Percentiles rank a stretch among this genome's conserved stretches.
Evolutionary conservation across 2,797 vertebrate genomes (phyloP).

Genomic region (Carduelis carduelis): DNA sequence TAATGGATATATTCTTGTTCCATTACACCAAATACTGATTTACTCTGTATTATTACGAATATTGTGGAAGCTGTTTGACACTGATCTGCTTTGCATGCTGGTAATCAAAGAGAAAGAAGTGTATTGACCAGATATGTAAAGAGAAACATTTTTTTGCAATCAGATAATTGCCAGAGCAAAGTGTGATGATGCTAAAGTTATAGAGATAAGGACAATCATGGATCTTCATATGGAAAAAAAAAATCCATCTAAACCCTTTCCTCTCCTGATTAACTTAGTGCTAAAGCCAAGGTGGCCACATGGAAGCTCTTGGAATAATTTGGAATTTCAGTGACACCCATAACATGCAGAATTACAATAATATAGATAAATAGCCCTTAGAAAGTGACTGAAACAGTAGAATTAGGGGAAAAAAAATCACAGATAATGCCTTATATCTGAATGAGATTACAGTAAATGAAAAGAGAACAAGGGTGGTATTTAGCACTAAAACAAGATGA

Average conservation of each 20-base stretch:
- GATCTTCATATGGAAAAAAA: not conserved
- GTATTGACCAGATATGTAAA: not conserved
- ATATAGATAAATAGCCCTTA: not conserved
- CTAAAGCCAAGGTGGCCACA: not conserved
- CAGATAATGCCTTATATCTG: not conserved
- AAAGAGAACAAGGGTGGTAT: not conserved
- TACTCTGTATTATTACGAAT: not conserved
- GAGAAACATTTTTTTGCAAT: not conserved
- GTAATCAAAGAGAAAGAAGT: not conserved
- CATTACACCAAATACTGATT: not conserved
- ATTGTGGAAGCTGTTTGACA: not conserved
- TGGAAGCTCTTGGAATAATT: not conserved
- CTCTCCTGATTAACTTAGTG: not conserved
- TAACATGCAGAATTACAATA: not conserved
- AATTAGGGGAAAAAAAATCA: not conserved
- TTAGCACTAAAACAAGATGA: not conserved
- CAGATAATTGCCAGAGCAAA: not conserved
- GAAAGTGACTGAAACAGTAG: not conserved
- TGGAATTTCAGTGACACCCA: not conserved
- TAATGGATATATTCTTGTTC: not conserved
- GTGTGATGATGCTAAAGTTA: not conserved
- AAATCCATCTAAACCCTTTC: not conserved
- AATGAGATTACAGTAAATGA: not conserved
- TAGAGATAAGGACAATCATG: not conserved
- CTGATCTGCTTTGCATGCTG: not conserved